phyloP scores from a whole-genome alignment of 2,797 vertebrate species.

The Megaceryle alcyon region DNA sequence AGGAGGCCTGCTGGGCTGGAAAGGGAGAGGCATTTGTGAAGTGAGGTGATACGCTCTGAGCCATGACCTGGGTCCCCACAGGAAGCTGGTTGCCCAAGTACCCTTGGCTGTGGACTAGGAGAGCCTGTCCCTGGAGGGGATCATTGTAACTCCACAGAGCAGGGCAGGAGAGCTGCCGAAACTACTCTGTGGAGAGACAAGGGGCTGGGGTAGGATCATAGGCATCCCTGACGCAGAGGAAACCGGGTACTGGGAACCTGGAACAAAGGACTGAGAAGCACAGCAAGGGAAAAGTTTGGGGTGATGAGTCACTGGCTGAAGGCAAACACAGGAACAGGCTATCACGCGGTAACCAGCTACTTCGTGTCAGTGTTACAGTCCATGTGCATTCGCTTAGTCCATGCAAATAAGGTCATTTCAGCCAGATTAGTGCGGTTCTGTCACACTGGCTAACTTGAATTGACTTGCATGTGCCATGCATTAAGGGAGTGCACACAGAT shows the following conservation, averaged over 20 bases:
- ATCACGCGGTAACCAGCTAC: background rate
- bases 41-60: background rate
- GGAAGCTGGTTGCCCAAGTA: background rate
- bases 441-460: background rate
- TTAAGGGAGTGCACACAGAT: conserved; percentile 13
- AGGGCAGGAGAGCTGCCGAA: background rate
- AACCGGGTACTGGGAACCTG: conserved; percentile 29
- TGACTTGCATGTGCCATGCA: conserved; percentile 41
- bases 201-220: background rate
- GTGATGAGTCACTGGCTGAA: conserved; percentile 44
- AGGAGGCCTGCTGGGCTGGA: background rate
- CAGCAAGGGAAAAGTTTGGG: conserved; percentile 27
- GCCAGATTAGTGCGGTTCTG: conserved; percentile 26
- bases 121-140: background rate
- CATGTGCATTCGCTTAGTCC: conserved; percentile 61
- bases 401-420: conserved; percentile 42
- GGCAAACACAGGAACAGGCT: background rate
- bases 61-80: background rate
- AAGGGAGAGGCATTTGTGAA: background rate
- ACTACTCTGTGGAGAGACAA: background rate
- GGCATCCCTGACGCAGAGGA: background rate
- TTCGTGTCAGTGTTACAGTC: background rate
- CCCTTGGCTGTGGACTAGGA: background rate
- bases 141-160: background rate
- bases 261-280: conserved; percentile 18